A percentile compares a stretch with the other conserved stretches of the same genome.
phyloP scores from a whole-genome alignment of 2,888 invertebrate genomes.

The Drosophila bunnanda region DNA sequence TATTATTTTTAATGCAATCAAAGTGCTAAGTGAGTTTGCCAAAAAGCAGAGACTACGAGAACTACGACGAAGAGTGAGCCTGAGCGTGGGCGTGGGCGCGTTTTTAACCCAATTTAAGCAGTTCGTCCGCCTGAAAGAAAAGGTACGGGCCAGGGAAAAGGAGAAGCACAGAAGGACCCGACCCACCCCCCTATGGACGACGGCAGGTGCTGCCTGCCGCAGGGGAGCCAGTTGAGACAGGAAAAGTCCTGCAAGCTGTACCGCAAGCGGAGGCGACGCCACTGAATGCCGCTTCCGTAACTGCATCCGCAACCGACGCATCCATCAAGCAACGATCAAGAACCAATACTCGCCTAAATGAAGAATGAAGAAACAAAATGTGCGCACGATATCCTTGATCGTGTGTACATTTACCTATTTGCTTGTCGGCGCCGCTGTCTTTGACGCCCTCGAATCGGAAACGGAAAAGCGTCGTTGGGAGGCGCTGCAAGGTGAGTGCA shows the following conservation, averaged over 20 bases:
- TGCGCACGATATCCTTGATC: constrained; percentile 99
- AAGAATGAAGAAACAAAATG: constrained; percentile 99
- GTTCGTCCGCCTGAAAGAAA: constrained; percentile 59
- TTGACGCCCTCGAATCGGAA: constrained; percentile 98
- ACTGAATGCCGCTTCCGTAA: constrained; percentile 28
- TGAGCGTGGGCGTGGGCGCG: constrained; percentile 14
- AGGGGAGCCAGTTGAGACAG: constrained; percentile 24
- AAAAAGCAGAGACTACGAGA: constrained; percentile 38
- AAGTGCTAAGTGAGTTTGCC: constrained; percentile 74
- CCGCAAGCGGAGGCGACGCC: constrained; percentile 49
- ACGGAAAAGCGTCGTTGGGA: constrained; percentile 96
- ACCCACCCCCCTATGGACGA: constrained; percentile 70
- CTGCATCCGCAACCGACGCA: constrained; percentile 1
- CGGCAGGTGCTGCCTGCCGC: constrained; percentile 23
- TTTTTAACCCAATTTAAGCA: constrained; percentile 73
- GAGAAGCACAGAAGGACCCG: constrained; percentile 10
- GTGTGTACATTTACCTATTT: constrained; percentile 99
- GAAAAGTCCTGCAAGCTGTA: constrained; percentile 29
- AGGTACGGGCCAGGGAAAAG: constrained; percentile 20
- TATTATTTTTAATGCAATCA: constrained; percentile 73
- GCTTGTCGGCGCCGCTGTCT: constrained; percentile 99
- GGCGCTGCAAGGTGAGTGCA: constrained; percentile 91
- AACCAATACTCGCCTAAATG: constrained; percentile 85
- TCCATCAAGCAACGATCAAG: constrained; percentile 37
- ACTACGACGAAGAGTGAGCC: constrained; percentile 2